Evolutionary conservation across 2,888 invertebrate genomes (phyloP), one percentile per base, ranked within the genome.

Genomic region (Serripes groenlandicus): DNA sequence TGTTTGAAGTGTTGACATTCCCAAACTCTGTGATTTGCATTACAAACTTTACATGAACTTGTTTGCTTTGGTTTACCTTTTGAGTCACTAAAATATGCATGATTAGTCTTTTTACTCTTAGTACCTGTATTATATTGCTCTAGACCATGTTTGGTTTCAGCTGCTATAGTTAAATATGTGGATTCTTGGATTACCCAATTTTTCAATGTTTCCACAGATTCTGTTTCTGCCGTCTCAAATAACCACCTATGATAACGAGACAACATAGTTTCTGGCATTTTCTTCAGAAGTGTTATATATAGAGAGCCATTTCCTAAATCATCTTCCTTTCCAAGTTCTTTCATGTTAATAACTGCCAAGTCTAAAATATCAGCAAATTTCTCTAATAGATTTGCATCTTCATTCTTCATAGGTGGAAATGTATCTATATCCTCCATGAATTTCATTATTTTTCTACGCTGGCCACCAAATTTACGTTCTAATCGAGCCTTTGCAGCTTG

Each of bases 301-400:
- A 79, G 32, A 0, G 72, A 58, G 15, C 78, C 83, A 42, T 79
- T 68, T 28, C 60, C 35, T 2, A 83, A 30, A 54, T 83, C 79
- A 1, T 78, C 35, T 21, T 58, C 30, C 28, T 60, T 21, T 21
- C 30, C 58, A 21, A 69, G 42, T 58, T 79, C 83, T 52, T 73
- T 69, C 11, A 83, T 30, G 23, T 83, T 83, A 5, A 79, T 60
- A 23, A 83, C 73, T 1, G 76, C 77, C 18, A 80, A 69, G 58
- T 83, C 77, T 11, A 80, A 35, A 26, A 80, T 58, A 70, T 83
- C 79, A 18, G 79, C 75, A 54, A 79, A 83, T 62, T 66, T 72
- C 60, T 78, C 78, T 21, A 82, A 37, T 23, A 54, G 42, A 60
- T 71, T 75, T 42, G 62, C 30, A 76, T 73, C 58, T 26, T 70